Conservation (phyloP, 2,113 vertebrate genomes). For the Calidris pugnax region DNA sequence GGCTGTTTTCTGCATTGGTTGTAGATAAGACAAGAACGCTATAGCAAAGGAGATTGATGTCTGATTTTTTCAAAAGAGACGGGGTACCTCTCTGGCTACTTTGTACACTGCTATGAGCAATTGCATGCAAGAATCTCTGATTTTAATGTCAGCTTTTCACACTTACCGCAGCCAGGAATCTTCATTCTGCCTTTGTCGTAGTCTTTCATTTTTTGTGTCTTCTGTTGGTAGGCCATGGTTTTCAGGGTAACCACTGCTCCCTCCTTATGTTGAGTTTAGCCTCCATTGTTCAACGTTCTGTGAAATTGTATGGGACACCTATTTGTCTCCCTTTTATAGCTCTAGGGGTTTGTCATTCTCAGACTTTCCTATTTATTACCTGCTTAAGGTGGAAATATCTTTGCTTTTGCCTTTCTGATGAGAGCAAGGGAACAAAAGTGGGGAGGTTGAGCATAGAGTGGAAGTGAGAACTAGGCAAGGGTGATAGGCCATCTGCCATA, state of each 20-base stretch:
- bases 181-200: not conserved
- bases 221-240: not conserved
- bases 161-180: not conserved
- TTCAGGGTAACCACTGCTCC: not conserved
- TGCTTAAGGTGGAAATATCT: not conserved
- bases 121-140: not conserved
- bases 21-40: not conserved
- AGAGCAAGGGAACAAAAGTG: not conserved
- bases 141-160: not conserved
- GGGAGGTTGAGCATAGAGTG: not conserved
- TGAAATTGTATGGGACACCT: not conserved
- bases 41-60: not conserved
- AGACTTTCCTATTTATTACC: not conserved
- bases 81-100: not conserved
- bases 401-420: not conserved
- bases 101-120: not conserved
- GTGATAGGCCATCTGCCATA: not conserved
- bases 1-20: not conserved
- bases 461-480: not conserved
- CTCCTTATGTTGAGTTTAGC: not conserved
- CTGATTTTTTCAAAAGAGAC: not conserved
- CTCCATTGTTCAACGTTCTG: not conserved
- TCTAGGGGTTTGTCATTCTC: not conserved
- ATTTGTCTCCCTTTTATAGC: not conserved
- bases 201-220: not conserved